phyloP scores from a whole-genome alignment of 2,888 invertebrate species.

The Nymphalis c-album region DNA sequence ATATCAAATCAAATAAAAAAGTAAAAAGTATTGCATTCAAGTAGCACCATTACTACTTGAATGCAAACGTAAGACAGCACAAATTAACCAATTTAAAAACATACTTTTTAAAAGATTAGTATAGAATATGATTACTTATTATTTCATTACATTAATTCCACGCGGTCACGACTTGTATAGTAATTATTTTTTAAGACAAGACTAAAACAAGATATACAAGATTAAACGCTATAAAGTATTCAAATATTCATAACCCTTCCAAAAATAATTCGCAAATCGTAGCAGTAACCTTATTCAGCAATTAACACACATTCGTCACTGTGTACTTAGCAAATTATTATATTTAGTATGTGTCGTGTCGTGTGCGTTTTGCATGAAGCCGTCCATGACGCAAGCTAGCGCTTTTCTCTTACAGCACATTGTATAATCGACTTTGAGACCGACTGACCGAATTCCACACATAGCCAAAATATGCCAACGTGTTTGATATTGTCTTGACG shows the following conservation, averaged over 20 bases:
- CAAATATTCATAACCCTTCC: background rate
- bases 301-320: background rate
- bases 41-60: too few species aligned
- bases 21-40: too few species aligned
- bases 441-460: conserved; percentile 60
- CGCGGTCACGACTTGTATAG: too few species aligned
- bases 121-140: too few species aligned
- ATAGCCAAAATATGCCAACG: conserved; percentile 1
- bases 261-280: background rate
- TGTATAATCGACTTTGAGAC: conserved; percentile 69
- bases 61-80: too few species aligned
- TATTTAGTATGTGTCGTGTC: conserved; percentile 8
- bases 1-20: too few species aligned
- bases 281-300: background rate
- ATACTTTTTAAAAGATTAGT: too few species aligned
- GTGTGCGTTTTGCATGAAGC: conserved; percentile 38
- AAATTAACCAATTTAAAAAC: too few species aligned
- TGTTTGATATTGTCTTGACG: background rate
- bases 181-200: too few species aligned
- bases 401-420: conserved; percentile 61
- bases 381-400: conserved; percentile 55
- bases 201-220: too few species aligned
- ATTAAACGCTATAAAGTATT: background rate
- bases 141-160: too few species aligned
- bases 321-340: background rate